phyloP scores from a whole-genome alignment of 2,113 vertebrate species.

The Electrona antarctica region DNA sequence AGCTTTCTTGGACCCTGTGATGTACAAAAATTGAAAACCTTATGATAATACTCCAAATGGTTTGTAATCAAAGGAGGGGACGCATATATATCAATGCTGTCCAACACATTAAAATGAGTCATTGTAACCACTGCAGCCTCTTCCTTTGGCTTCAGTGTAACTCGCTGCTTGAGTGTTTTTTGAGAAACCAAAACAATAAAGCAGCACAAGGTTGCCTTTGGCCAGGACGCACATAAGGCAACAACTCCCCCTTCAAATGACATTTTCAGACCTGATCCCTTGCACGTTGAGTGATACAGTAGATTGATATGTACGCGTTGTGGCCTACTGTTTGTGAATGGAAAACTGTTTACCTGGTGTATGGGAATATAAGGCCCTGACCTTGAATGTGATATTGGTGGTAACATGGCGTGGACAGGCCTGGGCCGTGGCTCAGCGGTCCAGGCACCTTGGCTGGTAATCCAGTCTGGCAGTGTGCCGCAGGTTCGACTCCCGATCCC shows the following conservation, averaged over 20 bases:
- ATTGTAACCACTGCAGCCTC: slow-evolving; percentile 30
- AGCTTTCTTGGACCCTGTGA: not conserved
- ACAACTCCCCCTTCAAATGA: slow-evolving; percentile 21
- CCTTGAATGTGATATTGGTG: not conserved
- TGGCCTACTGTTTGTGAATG: slow-evolving; percentile 10
- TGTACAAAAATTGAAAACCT: slow-evolving; percentile 6
- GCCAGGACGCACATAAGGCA: slow-evolving; percentile 6
- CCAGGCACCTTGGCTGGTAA: too few species aligned
- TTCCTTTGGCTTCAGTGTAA: slow-evolving; percentile 19
- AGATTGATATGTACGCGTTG: slow-evolving; percentile 27
- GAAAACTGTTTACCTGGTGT: slow-evolving; percentile 34
- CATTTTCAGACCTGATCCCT: slow-evolving; percentile 42
- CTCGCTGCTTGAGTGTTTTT: slow-evolving; percentile 2
- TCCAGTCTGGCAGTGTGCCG: too few species aligned
- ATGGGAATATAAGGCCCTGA: slow-evolving; percentile 5
- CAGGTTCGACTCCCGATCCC: too few species aligned
- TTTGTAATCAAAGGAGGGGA: slow-evolving; percentile 12
- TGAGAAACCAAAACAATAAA: slow-evolving; percentile 18
- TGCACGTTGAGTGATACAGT: slow-evolving; percentile 24
- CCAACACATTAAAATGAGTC: slow-evolving; percentile 17
- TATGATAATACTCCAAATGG: slow-evolving; percentile 16
- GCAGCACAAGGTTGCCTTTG: slow-evolving; percentile 39
- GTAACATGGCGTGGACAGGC: not conserved
- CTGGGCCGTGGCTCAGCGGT: too few species aligned
- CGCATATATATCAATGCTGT: slow-evolving; percentile 12